Percentiles rank a stretch among this genome's conserved stretches.
Evolutionary conservation across 2,113 vertebrate genomes (phyloP).

Genomic region (Zosterops pallidus): DNA sequence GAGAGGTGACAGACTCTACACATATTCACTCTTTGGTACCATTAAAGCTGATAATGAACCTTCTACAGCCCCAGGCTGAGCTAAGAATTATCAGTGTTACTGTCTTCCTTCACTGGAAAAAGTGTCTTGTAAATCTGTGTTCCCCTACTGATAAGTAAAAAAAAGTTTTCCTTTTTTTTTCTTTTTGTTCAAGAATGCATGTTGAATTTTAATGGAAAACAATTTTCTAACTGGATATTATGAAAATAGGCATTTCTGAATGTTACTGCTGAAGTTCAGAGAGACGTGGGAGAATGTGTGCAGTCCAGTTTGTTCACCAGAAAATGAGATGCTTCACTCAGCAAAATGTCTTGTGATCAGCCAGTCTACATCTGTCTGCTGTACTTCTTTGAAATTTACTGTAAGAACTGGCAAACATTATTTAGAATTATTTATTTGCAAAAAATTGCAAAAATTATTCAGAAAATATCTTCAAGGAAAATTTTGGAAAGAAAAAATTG

Average conservation of each 20-base stretch:
- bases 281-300: not conserved
- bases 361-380: not conserved
- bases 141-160: not conserved
- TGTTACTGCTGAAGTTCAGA: not conserved
- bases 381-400: not conserved
- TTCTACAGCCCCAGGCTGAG: not conserved
- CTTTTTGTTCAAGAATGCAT: not conserved
- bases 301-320: not conserved
- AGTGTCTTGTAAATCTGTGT: not conserved
- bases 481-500: not conserved
- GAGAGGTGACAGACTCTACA: not conserved
- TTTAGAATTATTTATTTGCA: not conserved
- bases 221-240: not conserved
- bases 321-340: not conserved
- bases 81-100: not conserved
- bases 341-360: not conserved
- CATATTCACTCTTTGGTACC: not conserved
- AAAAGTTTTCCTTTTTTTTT: rapidly evolving
- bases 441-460: not conserved
- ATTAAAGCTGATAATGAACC: not conserved
- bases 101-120: not conserved
- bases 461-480: not conserved
- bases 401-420: not conserved
- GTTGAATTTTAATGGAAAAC: not conserved
- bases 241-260: not conserved